Evolutionary conservation across 2,113 vertebrate species (phyloP).

Genomic region (Aix galericulata): DNA sequence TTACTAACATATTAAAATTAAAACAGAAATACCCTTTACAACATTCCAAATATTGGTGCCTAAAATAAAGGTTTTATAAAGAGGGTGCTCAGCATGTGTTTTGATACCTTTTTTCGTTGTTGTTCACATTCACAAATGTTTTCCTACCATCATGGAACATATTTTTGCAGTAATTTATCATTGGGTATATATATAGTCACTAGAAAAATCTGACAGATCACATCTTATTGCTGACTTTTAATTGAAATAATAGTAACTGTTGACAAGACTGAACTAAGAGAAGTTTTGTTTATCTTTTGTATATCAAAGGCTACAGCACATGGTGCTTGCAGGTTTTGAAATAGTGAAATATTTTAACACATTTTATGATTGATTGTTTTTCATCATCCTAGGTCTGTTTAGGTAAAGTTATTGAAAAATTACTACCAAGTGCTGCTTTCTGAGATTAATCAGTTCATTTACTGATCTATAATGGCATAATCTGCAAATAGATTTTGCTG

Average conservation of each 20-base stretch:
- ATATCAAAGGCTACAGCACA: background rate
- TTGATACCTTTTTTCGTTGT: conserved; percentile 73
- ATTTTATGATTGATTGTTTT: background rate
- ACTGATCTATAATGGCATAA: conserved; percentile 2
- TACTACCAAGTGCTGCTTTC: background rate
- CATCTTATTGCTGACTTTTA: background rate
- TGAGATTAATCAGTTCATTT: background rate
- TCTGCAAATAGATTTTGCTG: conserved; percentile 37
- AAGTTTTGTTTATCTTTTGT: background rate
- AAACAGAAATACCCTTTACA: conserved; percentile 8
- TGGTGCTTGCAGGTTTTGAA: conserved; percentile 13
- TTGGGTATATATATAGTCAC: conserved; percentile 27
- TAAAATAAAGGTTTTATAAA: conserved; percentile 79
- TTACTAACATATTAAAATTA: conserved; percentile 36
- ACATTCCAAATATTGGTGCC: conserved; percentile 40
- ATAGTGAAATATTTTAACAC: background rate
- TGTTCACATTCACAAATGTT: conserved; percentile 76
- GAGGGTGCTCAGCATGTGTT: conserved; percentile 80
- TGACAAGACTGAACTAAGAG: background rate
- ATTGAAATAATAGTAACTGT: background rate
- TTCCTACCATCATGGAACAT: conserved; percentile 70
- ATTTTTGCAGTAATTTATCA: conserved; percentile 74
- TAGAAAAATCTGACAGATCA: background rate
- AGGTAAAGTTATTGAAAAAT: background rate
- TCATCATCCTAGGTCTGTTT: conserved; percentile 11